Conservation (phyloP, 2,797 vertebrate species). For the Brotula barbata region DNA sequence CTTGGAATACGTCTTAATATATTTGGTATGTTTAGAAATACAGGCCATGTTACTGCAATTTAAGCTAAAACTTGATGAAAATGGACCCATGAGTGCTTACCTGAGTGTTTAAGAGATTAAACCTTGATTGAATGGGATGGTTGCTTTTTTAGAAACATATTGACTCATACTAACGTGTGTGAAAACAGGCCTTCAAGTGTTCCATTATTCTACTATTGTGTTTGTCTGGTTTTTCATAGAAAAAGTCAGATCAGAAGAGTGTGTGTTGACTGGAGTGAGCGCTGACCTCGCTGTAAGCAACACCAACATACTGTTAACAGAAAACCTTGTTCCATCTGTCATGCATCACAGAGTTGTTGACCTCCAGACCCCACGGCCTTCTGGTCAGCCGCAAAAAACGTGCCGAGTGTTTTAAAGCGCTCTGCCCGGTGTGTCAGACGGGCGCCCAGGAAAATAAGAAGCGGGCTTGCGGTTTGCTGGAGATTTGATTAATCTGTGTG, state of each 20-base stretch:
- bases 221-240: conserved; percentile 23
- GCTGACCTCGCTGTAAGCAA: conserved; percentile 61
- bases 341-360: conserved; percentile 61
- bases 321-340: conserved; percentile 52
- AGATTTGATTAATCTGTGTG: too few relatives aligned
- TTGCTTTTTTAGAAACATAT: conserved; percentile 7
- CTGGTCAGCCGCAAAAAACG: conserved; percentile 34
- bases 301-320: conserved; percentile 29
- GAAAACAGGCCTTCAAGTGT: conserved; percentile 12
- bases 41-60: too few relatives aligned
- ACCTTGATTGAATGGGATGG: background rate
- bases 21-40: too few relatives aligned
- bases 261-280: conserved; percentile 24
- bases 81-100: too few relatives aligned
- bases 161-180: background rate
- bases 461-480: too few relatives aligned
- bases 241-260: conserved; percentile 19
- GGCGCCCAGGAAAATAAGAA: too few relatives aligned
- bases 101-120: too few relatives aligned
- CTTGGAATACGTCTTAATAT: too few relatives aligned
- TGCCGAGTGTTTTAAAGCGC: conserved; percentile 50
- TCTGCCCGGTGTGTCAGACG: conserved; percentile 20
- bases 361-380: conserved; percentile 45
- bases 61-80: too few relatives aligned
- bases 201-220: conserved; percentile 34